Base-by-base conservation (phyloP, 2,797 vertebrate genomes). In the Glossophaga mutica region DNA sequence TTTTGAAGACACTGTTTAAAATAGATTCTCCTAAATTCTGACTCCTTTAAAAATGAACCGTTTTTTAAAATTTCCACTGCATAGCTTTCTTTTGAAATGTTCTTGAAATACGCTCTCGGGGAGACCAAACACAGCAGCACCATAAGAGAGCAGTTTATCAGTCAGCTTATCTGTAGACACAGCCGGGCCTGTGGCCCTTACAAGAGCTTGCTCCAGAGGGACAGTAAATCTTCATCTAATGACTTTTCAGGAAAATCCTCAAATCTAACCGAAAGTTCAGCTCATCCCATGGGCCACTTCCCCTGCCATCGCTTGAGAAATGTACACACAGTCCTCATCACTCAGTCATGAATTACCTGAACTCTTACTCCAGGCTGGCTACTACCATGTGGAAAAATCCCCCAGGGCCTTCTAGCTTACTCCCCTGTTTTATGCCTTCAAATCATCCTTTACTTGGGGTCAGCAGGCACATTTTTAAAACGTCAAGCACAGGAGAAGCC, bases 181-280 rank as follows among this genome's bases (percentile, higher is more conserved):
- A 93, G 77, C 67, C 74, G 81, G 62, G 16, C 12, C n/a, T 12
- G 46, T 77, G 71, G 55, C 48, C n/a, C 68, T 83, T 88, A 9
- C 42, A 73, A 73, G 15, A 89, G 15, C 39, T 76, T 18, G 9
- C 76, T 79, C 67, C 24, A 26, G 16, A 90, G 37, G 44, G 73
- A 52, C 12, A 29, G 52, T 50, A 83, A 22, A 71, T 90, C 77
- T 91, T 90, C 84, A 85, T 1, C 85, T 55, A 92, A 90, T 42
- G 70, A 91, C 65, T 62, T 90, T 81, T 88, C 29, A 50, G 89
- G 65, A 93, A 92, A 90, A 93, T 48, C 81, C 59, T 90, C 84
- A 82, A 50, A 74, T 83, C 44, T 73, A 79, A 88, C 24, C 37
- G 44, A 90, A 94, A 93, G 68, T 93, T 95, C 90, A 88, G 57